These are phyloP conservation scores for Crenuchus spilurus DNA, from an alignment of 2,797 vertebrate genomes.

Conservation along the genomic window DNA sequence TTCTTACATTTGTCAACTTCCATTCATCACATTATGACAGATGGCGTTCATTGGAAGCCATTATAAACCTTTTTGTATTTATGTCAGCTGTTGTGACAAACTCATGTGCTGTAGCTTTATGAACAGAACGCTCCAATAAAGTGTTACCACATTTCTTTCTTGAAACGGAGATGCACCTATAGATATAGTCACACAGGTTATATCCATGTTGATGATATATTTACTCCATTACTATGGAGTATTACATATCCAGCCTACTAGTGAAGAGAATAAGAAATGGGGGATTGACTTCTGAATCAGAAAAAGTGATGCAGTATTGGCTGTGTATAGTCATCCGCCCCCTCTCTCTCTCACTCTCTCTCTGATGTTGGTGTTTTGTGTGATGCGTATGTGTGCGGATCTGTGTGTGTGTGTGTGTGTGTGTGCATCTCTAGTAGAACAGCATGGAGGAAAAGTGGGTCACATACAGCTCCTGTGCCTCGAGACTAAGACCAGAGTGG, in stretches of 20 bases:
- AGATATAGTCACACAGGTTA: background rate
- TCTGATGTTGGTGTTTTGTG: conserved; percentile 50
- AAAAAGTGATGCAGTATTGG: conserved; percentile 48
- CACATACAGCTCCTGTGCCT: conserved; percentile 54
- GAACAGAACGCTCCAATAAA: too few species aligned
- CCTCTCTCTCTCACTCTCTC: conserved; percentile 39
- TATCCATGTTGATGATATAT: conserved; percentile 2
- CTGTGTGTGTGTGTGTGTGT: conserved; percentile 20
- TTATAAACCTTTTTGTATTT: too few species aligned
- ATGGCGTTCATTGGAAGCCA: too few species aligned
- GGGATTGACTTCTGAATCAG: conserved; percentile 58
- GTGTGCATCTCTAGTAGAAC: conserved; percentile 46
- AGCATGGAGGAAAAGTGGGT: conserved; percentile 56
- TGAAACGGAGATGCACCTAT: too few species aligned
- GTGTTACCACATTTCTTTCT: too few species aligned
- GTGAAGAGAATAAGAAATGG: conserved; percentile 40
- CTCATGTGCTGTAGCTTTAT: too few species aligned
- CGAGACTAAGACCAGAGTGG: conserved; percentile 48
- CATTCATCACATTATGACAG: too few species aligned
- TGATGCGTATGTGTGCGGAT: conserved; percentile 22
- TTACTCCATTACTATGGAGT: conserved; percentile 23
- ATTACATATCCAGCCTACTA: conserved; percentile 50
- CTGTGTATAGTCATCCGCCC: conserved; percentile 52
- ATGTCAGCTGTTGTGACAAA: too few species aligned
- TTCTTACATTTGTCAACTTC: too few species aligned